Evolutionary conservation across 2,888 invertebrate genomes (phyloP).

Genomic region (Tetranychus piercei): DNA sequence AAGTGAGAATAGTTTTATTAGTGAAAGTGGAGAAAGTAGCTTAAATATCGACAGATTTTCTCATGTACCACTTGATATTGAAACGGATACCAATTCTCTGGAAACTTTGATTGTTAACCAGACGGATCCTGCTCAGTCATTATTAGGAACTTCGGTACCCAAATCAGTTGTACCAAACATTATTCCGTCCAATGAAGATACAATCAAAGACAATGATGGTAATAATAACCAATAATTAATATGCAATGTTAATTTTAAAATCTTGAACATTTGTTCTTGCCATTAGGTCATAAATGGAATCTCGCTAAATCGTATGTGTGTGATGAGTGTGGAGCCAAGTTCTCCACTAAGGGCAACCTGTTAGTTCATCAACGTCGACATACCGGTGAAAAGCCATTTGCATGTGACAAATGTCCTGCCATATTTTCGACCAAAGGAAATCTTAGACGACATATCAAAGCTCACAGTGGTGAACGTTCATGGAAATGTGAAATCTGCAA

Average conservation of each 20-base stretch:
- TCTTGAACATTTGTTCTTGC: background rate
- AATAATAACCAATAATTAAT: background rate
- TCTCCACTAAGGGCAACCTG: constrained; percentile 26
- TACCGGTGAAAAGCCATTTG: constrained; percentile 26
- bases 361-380: constrained; percentile 28
- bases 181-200: background rate
- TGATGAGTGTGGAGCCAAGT: constrained; percentile 27
- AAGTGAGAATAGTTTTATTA: background rate
- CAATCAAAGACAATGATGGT: background rate
- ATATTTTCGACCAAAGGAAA: constrained; percentile 30
- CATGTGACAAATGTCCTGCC: constrained; percentile 23
- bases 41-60: background rate
- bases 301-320: constrained; percentile 21
- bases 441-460: constrained; percentile 29
- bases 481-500: constrained; percentile 29
- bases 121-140: background rate
- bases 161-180: background rate
- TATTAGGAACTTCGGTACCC: background rate
- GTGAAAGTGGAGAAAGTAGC: background rate
- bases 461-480: constrained; percentile 30
- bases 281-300: background rate
- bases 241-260: background rate
- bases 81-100: background rate
- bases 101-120: background rate
- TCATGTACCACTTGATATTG: background rate